A percentile compares a stretch with the other conserved stretches of the same genome.
These are phyloP conservation scores for Trachythela sp. DNA, from an alignment of 64 coral and sea anemone species.

Conservation along the genomic window DNA sequence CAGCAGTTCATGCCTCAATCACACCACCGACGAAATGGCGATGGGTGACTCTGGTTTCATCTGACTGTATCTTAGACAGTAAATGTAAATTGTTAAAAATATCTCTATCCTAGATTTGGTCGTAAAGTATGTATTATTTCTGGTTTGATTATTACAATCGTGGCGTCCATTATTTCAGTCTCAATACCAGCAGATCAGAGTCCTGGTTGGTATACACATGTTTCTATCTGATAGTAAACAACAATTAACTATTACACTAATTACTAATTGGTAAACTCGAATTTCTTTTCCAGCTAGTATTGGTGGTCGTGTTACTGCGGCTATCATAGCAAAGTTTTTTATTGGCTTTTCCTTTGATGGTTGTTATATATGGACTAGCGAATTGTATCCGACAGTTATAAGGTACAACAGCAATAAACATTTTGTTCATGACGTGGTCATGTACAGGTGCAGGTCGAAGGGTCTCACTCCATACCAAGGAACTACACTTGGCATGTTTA, in stretches of 20 bases:
- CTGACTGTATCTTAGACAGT: too few relatives aligned
- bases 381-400: background rate
- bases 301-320: background rate
- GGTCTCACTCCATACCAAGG: too few relatives aligned
- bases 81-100: too few relatives aligned
- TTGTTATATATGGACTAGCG: background rate
- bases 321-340: background rate
- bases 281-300: background rate
- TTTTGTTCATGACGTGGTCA: too few relatives aligned
- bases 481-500: too few relatives aligned
- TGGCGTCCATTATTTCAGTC: background rate
- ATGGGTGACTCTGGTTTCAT: too few relatives aligned
- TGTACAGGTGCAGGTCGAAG: too few relatives aligned
- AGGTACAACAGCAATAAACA: background rate
- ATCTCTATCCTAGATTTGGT: background rate
- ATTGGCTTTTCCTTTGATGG: background rate
- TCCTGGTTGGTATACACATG: background rate
- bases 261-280: too few relatives aligned
- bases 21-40: too few relatives aligned
- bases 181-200: background rate
- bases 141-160: background rate
- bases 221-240: background rate
- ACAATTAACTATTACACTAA: too few relatives aligned
- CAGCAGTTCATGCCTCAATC: too few relatives aligned
- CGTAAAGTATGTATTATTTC: background rate